Evolutionary conservation across 2,797 vertebrate species (phyloP).

Genomic region (Squalus acanthias): DNA sequence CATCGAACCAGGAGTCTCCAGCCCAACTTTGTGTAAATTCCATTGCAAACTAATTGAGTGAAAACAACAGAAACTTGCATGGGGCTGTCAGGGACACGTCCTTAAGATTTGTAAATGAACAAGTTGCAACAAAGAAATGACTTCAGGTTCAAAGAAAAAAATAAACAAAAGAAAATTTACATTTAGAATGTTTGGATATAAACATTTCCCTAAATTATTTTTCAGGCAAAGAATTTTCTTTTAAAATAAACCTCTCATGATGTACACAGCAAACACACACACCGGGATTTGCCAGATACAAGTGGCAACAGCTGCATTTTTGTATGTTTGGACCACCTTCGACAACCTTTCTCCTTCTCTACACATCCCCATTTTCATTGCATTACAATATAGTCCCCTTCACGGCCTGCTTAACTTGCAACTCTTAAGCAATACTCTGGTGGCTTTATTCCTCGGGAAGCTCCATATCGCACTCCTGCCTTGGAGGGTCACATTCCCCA

Average conservation of each 20-base stretch:
- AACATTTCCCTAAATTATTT: not conserved
- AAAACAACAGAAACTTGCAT: not conserved
- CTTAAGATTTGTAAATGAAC: not conserved
- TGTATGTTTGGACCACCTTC: not conserved
- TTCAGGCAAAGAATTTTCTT: not conserved
- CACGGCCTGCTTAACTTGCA: not conserved
- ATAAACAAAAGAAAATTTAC: not conserved
- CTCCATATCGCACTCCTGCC: not conserved
- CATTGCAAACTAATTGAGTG: not conserved
- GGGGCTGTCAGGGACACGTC: not conserved
- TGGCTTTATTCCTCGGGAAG: not conserved
- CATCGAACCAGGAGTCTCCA: not conserved
- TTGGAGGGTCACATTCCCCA: not conserved
- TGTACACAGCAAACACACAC: not conserved
- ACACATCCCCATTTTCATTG: not conserved
- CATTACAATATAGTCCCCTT: not conserved
- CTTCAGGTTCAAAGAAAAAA: not conserved
- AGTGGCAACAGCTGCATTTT: not conserved
- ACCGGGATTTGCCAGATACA: not conserved
- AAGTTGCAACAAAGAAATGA: not conserved
- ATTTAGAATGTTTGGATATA: not conserved
- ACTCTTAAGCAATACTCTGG: not conserved
- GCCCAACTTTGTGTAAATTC: not conserved
- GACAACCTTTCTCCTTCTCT: not conserved
- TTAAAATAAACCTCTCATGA: not conserved